Conservation (phyloP, 2,797 vertebrate species). For the Danio tinwini region DNA sequence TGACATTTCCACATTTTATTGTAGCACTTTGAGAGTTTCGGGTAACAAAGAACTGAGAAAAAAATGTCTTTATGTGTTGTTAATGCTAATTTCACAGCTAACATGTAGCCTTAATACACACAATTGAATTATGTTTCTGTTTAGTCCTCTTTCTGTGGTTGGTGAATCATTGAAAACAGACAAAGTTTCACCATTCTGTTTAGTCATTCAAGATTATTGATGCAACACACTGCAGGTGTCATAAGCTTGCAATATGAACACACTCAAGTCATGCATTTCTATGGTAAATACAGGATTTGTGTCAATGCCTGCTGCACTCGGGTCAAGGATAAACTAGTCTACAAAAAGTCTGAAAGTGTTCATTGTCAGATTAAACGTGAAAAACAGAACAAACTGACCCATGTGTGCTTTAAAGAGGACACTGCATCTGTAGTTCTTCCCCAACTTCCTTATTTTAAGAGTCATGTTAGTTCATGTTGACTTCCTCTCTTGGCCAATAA, state of each 20-base stretch:
- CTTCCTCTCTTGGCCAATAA: constrained; percentile 35
- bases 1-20: too few relatives aligned
- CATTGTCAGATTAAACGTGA: neutral
- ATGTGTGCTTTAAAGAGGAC: neutral
- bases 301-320: neutral
- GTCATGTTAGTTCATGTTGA: constrained; percentile 22
- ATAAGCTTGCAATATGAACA: constrained; percentile 7
- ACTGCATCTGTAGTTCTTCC: neutral
- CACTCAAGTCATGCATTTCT: constrained; percentile 20
- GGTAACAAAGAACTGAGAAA: too few relatives aligned
- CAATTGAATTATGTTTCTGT: too few relatives aligned
- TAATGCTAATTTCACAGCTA: too few relatives aligned
- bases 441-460: constrained; percentile 32
- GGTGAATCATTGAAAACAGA: neutral
- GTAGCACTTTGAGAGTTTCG: too few relatives aligned
- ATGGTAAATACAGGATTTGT: constrained; percentile 41
- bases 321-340: neutral
- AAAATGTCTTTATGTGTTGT: too few relatives aligned
- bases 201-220: neutral
- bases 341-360: neutral
- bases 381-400: constrained; percentile 7
- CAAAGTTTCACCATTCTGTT: neutral
- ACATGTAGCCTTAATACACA: too few relatives aligned
- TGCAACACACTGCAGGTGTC: neutral
- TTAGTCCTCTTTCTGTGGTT: neutral